These are phyloP conservation scores for Aphodius sticticus DNA, from an alignment of 2,888 invertebrate genomes.

Conservation along the genomic window DNA sequence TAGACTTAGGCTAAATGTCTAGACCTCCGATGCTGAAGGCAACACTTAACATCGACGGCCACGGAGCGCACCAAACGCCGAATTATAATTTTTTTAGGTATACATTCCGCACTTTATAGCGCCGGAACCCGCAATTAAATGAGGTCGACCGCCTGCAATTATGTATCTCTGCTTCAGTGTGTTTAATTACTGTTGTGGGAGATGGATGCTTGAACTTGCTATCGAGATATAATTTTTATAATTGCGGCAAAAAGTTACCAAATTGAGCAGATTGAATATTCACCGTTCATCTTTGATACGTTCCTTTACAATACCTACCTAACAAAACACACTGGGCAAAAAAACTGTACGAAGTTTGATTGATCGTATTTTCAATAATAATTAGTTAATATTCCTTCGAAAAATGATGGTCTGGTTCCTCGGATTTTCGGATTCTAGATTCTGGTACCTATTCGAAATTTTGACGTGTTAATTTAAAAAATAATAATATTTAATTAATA, in stretches of 20 bases:
- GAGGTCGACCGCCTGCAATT: slow-evolving; percentile 42
- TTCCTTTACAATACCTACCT: too few relatives aligned
- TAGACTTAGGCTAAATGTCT: slow-evolving; percentile 39
- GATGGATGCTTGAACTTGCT: slow-evolving; percentile 38
- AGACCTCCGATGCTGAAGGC: slow-evolving; percentile 38
- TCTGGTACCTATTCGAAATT: too few relatives aligned
- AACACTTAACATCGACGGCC: slow-evolving; percentile 27
- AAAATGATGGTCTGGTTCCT: too few relatives aligned
- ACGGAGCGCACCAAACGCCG: slow-evolving; percentile 8
- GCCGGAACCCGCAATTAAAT: slow-evolving; percentile 48
- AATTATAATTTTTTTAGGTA: slow-evolving; percentile 40
- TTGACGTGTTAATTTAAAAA: too few relatives aligned
- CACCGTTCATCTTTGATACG: too few relatives aligned
- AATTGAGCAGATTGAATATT: not conserved
- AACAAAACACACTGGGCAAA: too few relatives aligned
- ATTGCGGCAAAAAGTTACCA: not conserved
- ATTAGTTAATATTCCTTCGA: too few relatives aligned
- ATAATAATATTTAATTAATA: too few relatives aligned
- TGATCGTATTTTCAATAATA: too few relatives aligned
- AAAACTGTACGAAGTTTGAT: too few relatives aligned
- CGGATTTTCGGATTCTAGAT: too few relatives aligned
- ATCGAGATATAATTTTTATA: not conserved
- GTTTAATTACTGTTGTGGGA: slow-evolving; percentile 45
- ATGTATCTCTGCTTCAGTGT: slow-evolving; percentile 38
- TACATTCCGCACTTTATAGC: slow-evolving; percentile 43